Base-by-base conservation (phyloP, 2,888 invertebrate species). In the Hydropsyche betteni region DNA sequence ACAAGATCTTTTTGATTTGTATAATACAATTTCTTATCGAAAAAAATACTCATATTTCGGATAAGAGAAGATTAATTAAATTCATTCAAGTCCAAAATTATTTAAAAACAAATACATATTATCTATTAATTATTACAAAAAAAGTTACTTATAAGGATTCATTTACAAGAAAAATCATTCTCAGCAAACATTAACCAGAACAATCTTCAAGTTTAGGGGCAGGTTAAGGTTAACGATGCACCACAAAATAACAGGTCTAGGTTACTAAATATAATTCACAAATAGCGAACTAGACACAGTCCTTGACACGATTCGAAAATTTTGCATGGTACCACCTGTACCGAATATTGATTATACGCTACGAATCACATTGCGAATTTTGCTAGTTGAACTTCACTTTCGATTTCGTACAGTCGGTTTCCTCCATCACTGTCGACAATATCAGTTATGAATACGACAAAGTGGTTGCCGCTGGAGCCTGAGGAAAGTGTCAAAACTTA, bases 381-480 rank as follows among this genome's bases (percentile, higher is more conserved):
- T 74, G 71, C 71, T 36, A 44, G 36, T 64, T 77, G 77, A 77
- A 77, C 64, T 79, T 79, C 76, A 77, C 77, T 79, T 77, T 77
- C 77, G 44, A 38, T 75, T 76, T 74, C 74, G 72, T 44, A 38
- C 38, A 34, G 64, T 64, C 34, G 33, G 10, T n/a, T 12, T 33
- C n/a, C 1, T 34, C 64, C 10, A 24, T 44, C 6, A 44, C 10
- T 2, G 44, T 4, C 10, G 7, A 44, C 6, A 44, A 44, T 44
- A 44, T 44, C 6, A 44, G 82, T 82, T 68, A 83, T 84, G 80
- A 84, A 83, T 74, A 82, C 85, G 64, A 82, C 83, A 52, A 85
- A 85, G 84, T 90, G 90, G 90, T 84, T 90, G 33, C 89, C 89
- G 79, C 84, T 87, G 70, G 89, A 90, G 81, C 85, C 85, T 0